Evolutionary conservation across 2,113 vertebrate species (phyloP).

Genomic region (Ovis aries): DNA sequence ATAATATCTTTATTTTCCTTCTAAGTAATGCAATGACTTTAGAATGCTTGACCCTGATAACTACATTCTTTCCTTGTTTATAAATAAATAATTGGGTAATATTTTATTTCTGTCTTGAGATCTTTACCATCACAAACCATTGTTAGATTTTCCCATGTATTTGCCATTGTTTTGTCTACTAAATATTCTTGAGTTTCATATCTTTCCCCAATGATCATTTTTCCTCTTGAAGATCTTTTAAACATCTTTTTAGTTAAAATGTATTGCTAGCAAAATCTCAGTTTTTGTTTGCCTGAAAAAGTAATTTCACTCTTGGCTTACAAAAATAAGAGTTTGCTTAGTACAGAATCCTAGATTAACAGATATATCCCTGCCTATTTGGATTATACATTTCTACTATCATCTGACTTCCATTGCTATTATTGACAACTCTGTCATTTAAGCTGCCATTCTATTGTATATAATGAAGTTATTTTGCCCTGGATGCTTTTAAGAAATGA

Average conservation of each 20-base stretch:
- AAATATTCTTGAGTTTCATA: not conserved
- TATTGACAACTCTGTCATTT: not conserved
- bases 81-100: not conserved
- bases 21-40: not conserved
- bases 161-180: not conserved
- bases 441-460: not conserved
- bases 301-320: not conserved
- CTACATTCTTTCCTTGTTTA: not conserved
- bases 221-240: not conserved
- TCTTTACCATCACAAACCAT: not conserved
- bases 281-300: not conserved
- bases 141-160: not conserved
- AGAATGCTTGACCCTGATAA: not conserved
- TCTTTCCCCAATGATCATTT: not conserved
- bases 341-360: not conserved
- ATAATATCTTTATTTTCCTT: not conserved
- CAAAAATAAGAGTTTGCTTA: not conserved
- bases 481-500: not conserved
- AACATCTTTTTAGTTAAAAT: not conserved
- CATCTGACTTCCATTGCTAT: not conserved
- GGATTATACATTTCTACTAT: not conserved
- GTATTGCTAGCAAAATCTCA: not conserved
- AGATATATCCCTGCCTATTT: not conserved
- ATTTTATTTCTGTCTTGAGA: not conserved
- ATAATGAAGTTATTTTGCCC: not conserved